phyloP scores from a whole-genome alignment of 2,113 vertebrate species.

The Macquaria ambigua region DNA sequence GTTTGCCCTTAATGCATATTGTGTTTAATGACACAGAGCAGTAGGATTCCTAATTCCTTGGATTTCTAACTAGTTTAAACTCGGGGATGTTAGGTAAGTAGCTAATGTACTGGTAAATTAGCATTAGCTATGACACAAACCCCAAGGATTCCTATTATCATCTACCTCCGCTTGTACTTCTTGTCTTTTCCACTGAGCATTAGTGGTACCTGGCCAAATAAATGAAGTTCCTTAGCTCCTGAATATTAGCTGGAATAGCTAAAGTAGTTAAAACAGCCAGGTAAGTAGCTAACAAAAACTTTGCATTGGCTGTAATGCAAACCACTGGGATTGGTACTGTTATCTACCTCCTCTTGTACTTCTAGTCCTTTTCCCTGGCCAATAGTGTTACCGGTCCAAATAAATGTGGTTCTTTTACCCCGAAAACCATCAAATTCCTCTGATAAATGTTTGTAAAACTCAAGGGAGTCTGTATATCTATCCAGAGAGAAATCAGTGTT shows the following conservation, averaged over 20 bases:
- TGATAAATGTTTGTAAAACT: neutral
- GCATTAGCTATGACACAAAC: neutral
- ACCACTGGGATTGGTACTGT: neutral
- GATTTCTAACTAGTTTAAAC: neutral
- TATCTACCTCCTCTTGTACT: neutral
- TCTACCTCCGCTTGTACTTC: no score
- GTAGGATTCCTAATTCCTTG: neutral
- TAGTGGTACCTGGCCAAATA: no score
- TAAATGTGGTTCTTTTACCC: neutral
- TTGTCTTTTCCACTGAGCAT: no score
- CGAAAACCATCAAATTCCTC: neutral
- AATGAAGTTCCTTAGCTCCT: no score
- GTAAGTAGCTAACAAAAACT: neutral
- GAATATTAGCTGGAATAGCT: no score
- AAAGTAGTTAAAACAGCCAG: no score
- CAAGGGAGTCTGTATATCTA: neutral
- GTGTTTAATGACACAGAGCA: conserved; percentile 5
- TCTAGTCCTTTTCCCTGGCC: neutral
- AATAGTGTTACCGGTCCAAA: neutral
- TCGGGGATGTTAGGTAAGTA: neutral
- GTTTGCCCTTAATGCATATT: neutral
- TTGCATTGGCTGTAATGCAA: neutral
- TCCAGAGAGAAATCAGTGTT: neutral
- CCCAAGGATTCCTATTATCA: neutral
- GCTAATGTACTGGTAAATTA: neutral